A percentile compares a stretch with the other conserved stretches of the same genome.
Conservation (phyloP, 1,140 invertebrate genomes). For the Trinorchestia longiramus region DNA sequence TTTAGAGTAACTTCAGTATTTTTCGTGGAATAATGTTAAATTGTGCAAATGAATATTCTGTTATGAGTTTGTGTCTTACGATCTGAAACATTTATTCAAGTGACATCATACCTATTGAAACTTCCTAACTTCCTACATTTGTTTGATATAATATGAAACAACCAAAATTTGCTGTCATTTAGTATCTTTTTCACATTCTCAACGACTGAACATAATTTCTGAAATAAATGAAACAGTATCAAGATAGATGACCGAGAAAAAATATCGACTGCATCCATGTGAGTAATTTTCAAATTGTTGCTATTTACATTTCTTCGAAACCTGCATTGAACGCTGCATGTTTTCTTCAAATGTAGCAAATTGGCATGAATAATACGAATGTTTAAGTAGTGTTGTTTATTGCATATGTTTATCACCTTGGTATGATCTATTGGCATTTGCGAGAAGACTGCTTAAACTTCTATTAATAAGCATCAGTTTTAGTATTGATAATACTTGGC, state of each 20-base stretch:
- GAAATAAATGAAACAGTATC: constrained; percentile 9
- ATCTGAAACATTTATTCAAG: not conserved
- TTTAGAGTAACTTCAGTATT: not conserved
- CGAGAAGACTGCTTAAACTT: not conserved
- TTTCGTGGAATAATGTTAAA: not conserved
- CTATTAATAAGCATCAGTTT: not conserved
- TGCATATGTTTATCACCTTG: not conserved
- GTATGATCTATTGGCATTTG: not conserved
- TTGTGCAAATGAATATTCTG: not conserved
- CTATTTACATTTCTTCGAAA: not conserved
- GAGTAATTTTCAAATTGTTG: constrained; percentile 15
- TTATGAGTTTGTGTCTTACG: not conserved
- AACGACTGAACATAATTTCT: not conserved
- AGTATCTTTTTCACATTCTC: not conserved
- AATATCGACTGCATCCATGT: constrained; percentile 35
- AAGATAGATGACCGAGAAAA: constrained; percentile 51
- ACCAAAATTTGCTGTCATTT: not conserved
- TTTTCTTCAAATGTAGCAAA: not conserved
- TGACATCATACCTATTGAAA: not conserved
- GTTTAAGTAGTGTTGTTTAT: not conserved
- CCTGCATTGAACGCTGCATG: not conserved
- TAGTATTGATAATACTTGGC: not conserved
- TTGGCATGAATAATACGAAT: not conserved
- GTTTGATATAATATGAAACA: not conserved
- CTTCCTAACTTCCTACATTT: not conserved